These are phyloP conservation scores for Mastomys coucha DNA, from an alignment of 2,113 vertebrate genomes.

Conservation along the genomic window DNA sequence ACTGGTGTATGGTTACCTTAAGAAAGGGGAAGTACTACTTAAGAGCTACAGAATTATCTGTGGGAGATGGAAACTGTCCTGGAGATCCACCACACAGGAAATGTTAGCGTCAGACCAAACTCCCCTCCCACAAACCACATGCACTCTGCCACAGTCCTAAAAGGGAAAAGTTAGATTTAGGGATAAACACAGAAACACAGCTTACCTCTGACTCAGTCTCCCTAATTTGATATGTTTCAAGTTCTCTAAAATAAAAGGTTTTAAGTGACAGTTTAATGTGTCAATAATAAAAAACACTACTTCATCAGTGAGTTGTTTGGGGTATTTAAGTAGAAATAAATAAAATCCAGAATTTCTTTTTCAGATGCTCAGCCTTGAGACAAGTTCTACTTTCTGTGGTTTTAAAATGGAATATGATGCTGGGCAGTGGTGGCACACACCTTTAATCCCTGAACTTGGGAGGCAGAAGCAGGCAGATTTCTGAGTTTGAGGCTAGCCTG, in stretches of 20 bases:
- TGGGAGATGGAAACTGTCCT: background rate
- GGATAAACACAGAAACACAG: background rate
- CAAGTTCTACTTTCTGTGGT: background rate
- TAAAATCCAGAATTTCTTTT: background rate
- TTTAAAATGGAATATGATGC: background rate
- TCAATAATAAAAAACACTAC: background rate
- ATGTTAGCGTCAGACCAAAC: background rate
- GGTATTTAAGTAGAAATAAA: slow-evolving; percentile 24
- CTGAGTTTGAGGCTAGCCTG: too few species aligned
- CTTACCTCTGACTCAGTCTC: background rate
- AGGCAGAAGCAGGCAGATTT: too few species aligned
- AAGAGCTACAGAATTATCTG: background rate
- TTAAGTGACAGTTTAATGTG: background rate
- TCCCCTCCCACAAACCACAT: background rate
- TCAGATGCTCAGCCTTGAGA: background rate
- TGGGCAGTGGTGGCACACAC: too few species aligned
- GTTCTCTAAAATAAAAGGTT: slow-evolving; percentile 33
- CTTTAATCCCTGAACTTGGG: too few species aligned
- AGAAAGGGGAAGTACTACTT: background rate
- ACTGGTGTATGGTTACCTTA: background rate
- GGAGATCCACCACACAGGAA: background rate
- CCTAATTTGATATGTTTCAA: background rate
- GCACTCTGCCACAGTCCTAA: background rate
- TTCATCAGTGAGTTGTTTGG: background rate
- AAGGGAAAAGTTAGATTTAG: background rate